phyloP scores from a whole-genome alignment of 1,140 invertebrate species.

The Drosophila truncata region DNA sequence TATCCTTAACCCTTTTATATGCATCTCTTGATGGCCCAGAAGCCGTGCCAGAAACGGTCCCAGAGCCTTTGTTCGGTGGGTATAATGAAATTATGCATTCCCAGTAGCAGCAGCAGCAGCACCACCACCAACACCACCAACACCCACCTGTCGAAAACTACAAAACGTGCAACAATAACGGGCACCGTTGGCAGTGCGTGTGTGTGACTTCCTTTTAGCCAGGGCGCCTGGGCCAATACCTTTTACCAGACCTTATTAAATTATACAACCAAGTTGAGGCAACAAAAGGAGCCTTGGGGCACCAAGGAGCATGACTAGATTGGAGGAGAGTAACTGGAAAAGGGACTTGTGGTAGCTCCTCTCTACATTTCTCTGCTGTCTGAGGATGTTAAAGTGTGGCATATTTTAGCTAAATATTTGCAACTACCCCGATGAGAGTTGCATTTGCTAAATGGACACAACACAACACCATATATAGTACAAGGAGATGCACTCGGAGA shows the following conservation, averaged over 20 bases:
- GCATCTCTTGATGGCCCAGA: conserved; percentile 11
- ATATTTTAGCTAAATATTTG: conserved; percentile 80
- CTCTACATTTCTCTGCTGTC: conserved; percentile 42
- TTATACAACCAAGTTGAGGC: conserved; percentile 63
- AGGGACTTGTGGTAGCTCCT: background rate
- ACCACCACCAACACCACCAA: conserved; percentile 11
- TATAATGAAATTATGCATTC: conserved; percentile 72
- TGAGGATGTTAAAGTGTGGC: conserved; percentile 69
- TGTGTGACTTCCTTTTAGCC: conserved; percentile 46
- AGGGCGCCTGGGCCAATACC: conserved; percentile 58
- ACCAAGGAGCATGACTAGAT: conserved; percentile 2
- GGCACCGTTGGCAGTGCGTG: conserved; percentile 11
- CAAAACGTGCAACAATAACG: conserved; percentile 68
- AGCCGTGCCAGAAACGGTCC: background rate
- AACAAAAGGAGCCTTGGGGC: conserved; percentile 47
- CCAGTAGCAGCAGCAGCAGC: conserved; percentile 13
- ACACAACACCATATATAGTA: conserved; percentile 14
- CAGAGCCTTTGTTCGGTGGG: conserved; percentile 46
- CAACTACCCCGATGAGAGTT: conserved; percentile 69
- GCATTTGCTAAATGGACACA: conserved; percentile 60
- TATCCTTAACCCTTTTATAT: conserved; percentile 13
- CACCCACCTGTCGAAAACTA: conserved; percentile 75
- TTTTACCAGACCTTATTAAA: conserved; percentile 75
- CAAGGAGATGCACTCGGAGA: conserved; percentile 4
- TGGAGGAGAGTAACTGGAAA: background rate